These are phyloP conservation scores for Zaprionus obscuricornis DNA, from an alignment of 2,888 invertebrate genomes.

Conservation along the genomic window DNA sequence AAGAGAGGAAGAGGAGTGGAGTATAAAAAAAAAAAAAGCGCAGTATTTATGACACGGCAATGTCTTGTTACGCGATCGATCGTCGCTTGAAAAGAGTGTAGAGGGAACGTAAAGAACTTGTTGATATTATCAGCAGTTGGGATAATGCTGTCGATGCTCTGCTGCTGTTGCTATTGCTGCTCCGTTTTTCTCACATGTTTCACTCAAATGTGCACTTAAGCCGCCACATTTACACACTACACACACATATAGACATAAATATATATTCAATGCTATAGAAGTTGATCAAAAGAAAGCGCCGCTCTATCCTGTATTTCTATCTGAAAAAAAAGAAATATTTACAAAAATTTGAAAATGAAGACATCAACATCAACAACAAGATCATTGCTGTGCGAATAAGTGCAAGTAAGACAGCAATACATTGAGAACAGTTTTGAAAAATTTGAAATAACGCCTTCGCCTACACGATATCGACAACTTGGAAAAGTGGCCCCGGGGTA, in stretches of 20 bases:
- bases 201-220: conserved; percentile 66
- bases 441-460: conserved; percentile 61
- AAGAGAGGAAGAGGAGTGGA: background rate
- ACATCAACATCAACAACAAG: conserved; percentile 49
- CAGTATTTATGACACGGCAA: conserved; percentile 59
- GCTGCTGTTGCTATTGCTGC: conserved; percentile 38
- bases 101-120: conserved; percentile 35
- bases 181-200: conserved; percentile 74
- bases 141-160: conserved; percentile 25
- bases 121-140: conserved; percentile 39
- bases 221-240: conserved; percentile 36
- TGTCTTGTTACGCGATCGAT: conserved; percentile 49
- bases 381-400: conserved; percentile 20
- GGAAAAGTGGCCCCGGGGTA: conserved; percentile 40
- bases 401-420: background rate
- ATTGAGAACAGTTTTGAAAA: conserved; percentile 53
- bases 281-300: conserved; percentile 67
- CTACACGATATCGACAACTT: background rate
- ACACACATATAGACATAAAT: conserved; percentile 21
- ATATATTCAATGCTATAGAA: conserved; percentile 43
- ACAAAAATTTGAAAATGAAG: conserved; percentile 60
- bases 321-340: conserved; percentile 33
- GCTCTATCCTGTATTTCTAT: conserved; percentile 9
- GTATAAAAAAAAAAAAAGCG: conserved; percentile 39
- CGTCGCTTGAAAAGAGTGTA: too few relatives aligned